Evolutionary conservation across 2,797 vertebrate species (phyloP).

Genomic region (Acomys russatus): DNA sequence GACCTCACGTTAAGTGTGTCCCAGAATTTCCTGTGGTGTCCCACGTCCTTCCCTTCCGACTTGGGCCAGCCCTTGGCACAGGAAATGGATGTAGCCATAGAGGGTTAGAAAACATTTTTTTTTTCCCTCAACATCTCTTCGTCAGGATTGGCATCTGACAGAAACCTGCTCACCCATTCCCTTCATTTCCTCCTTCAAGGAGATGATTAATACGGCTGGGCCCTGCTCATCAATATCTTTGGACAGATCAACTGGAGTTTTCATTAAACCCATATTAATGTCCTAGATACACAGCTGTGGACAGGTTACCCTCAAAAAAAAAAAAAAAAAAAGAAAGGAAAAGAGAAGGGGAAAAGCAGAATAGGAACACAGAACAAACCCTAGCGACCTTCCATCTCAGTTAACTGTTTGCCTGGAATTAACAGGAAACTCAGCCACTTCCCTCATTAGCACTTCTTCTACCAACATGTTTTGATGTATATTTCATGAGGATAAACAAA

Average conservation of each 20-base stretch:
- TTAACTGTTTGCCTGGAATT: slow-evolving; percentile 74
- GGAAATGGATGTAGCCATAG: slow-evolving; percentile 42
- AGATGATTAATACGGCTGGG: slow-evolving; percentile 89
- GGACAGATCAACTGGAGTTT: slow-evolving; percentile 91
- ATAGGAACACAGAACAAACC: background rate
- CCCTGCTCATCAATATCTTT: slow-evolving; percentile 90
- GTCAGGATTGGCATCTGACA: slow-evolving; percentile 82
- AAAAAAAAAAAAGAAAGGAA: background rate
- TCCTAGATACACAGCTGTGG: slow-evolving; percentile 88
- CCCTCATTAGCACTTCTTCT: slow-evolving; percentile 84
- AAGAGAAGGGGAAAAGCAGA: background rate
- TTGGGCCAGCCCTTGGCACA: background rate
- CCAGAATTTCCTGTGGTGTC: slow-evolving; percentile 75
- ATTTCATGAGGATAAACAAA: slow-evolving; percentile 96
- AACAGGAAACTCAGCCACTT: slow-evolving; percentile 60
- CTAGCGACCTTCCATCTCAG: background rate
- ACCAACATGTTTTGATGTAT: slow-evolving; percentile 89
- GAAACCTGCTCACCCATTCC: slow-evolving; percentile 67
- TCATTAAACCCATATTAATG: slow-evolving; percentile 91
- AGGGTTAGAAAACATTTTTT: background rate
- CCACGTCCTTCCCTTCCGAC: slow-evolving; percentile 2
- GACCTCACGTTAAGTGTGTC: slow-evolving; percentile 85
- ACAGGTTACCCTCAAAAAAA: slow-evolving; percentile 72
- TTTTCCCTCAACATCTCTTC: slow-evolving; percentile 19
- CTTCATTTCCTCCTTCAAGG: slow-evolving; percentile 88